Conservation (phyloP, 2,797 vertebrate species). For the Tauraco hartlaubi region DNA sequence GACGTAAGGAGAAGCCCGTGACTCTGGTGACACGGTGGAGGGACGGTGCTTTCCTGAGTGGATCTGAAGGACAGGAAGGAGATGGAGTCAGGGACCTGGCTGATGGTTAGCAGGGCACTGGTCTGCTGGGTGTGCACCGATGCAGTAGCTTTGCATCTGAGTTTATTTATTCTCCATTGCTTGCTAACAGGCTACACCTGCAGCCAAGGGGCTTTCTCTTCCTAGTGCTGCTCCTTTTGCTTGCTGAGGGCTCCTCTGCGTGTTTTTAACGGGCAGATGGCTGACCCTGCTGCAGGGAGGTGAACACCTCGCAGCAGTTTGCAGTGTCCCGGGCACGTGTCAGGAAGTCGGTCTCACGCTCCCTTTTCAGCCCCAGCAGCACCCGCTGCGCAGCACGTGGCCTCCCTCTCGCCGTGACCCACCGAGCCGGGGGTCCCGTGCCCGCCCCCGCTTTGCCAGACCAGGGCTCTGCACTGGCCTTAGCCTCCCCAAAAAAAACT, state of each 20-base stretch:
- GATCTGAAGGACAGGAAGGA: not conserved
- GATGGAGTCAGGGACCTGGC: not conserved
- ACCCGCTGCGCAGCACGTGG: accelerated
- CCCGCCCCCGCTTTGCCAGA: not conserved
- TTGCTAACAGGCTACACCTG: not conserved
- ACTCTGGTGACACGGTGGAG: not conserved
- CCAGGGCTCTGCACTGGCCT: not conserved
- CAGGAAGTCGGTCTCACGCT: not conserved
- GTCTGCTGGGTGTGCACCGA: accelerated
- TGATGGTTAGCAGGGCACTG: not conserved
- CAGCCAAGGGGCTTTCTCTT: not conserved
- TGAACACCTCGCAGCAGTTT: not conserved
- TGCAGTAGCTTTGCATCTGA: not conserved
- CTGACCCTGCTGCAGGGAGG: not conserved
- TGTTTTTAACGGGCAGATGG: not conserved
- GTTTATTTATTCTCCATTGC: not conserved
- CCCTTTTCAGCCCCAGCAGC: not conserved
- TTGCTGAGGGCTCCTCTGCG: not conserved
- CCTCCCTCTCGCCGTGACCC: accelerated
- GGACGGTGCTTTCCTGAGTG: not conserved
- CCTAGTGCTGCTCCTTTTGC: not conserved
- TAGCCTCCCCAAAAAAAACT: not conserved
- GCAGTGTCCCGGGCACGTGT: accelerated
- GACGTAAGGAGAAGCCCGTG: not conserved
- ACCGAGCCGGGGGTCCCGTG: not conserved